A percentile compares a stretch with the other conserved stretches of the same genome.
Evolutionary conservation across 1,140 invertebrate genomes (phyloP).

Genomic region (Neodiprion virginianus): DNA sequence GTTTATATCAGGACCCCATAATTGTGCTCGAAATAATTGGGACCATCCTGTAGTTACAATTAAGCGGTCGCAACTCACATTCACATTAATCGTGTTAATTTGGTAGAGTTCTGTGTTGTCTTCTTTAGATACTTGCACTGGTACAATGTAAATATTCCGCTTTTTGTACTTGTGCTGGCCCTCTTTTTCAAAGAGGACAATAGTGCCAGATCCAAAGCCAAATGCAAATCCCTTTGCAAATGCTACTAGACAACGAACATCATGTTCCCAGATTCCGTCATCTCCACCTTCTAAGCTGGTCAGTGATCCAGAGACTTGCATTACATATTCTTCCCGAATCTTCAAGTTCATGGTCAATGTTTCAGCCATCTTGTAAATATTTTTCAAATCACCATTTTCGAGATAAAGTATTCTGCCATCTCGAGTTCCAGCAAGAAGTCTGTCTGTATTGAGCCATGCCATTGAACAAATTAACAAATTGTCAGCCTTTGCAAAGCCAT

Average conservation of each 20-base stretch:
- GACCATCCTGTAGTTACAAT: slow-evolving; percentile 69
- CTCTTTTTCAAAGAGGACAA: slow-evolving; percentile 73
- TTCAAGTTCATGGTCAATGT: slow-evolving; percentile 64
- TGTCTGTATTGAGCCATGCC: slow-evolving; percentile 76
- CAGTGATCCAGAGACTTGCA: slow-evolving; percentile 32
- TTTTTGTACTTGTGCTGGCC: slow-evolving; percentile 67
- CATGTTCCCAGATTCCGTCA: slow-evolving; percentile 35
- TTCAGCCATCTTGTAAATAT: slow-evolving; percentile 66
- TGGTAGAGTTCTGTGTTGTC: slow-evolving; percentile 54
- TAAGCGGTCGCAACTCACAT: slow-evolving; percentile 64
- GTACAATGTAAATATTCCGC: slow-evolving; percentile 66
- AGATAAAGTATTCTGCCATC: slow-evolving; percentile 77
- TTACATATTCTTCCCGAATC: slow-evolving; percentile 50
- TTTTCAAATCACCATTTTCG: slow-evolving; percentile 80
- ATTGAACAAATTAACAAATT: slow-evolving; percentile 73
- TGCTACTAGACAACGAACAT: slow-evolving; percentile 60
- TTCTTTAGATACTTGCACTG: slow-evolving; percentile 51
- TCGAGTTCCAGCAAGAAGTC: slow-evolving; percentile 77
- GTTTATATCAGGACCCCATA: slow-evolving; percentile 64
- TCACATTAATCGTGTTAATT: slow-evolving; percentile 65
- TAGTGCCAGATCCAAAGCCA: slow-evolving; percentile 64
- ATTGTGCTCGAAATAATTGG: slow-evolving; percentile 66
- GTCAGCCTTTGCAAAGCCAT: slow-evolving; percentile 83
- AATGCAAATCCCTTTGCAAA: slow-evolving; percentile 70
- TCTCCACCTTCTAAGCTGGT: slow-evolving; percentile 38